Conservation (phyloP, 2,113 vertebrate species). For the Phylloscopus whistleri region DNA sequence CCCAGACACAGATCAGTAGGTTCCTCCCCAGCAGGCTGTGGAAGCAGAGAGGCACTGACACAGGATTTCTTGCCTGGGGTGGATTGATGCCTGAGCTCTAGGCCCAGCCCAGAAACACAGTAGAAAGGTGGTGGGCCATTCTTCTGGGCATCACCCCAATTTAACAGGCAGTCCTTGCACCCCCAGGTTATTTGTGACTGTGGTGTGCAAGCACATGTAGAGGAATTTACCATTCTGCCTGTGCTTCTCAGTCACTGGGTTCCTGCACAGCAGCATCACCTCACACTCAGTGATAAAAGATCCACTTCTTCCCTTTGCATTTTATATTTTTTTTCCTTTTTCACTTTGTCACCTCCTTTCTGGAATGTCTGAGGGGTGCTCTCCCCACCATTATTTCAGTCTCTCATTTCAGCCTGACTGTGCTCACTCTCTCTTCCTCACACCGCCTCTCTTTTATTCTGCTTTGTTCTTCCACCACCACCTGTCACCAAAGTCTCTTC, state of each 20-base stretch:
- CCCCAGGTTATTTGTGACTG: background rate
- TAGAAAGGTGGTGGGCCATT: background rate
- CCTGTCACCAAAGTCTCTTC: conserved; percentile 21
- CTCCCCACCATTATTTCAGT: background rate
- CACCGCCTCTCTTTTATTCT: background rate
- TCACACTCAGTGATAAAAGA: background rate
- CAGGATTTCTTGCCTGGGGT: background rate
- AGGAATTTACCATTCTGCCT: background rate
- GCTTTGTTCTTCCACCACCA: conserved; percentile 29
- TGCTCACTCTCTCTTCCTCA: background rate
- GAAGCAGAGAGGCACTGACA: background rate
- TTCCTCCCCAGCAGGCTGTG: background rate
- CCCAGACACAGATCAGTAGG: background rate
- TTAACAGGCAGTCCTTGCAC: background rate
- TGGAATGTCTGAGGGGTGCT: background rate
- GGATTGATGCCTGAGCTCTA: background rate
- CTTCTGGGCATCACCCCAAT: background rate
- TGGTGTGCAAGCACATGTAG: background rate
- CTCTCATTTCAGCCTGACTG: background rate
- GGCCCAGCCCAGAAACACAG: background rate
- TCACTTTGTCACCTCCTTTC: background rate
- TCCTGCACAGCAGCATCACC: background rate
- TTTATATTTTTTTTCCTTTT: background rate
- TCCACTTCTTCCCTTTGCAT: background rate
- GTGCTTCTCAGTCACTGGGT: background rate